Evolutionary conservation across 2,888 invertebrate species (phyloP), one percentile per base, ranked within the genome.

Genomic region (Lycocerus yunnanus): DNA sequence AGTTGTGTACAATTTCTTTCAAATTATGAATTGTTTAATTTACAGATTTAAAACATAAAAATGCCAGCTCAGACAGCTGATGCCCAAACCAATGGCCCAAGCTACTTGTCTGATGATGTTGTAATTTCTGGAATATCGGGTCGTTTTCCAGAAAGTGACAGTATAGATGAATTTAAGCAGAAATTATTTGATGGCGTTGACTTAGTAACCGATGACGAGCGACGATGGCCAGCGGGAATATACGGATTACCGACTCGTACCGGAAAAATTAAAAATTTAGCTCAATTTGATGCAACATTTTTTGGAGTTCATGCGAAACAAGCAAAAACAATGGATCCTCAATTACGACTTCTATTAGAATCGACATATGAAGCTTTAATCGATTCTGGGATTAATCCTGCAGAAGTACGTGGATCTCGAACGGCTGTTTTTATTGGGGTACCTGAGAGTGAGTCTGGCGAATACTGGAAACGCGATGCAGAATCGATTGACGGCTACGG

Each of bases 341-440:
- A 97, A 87, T 89, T 98, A 80, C 78, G 82, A 16, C 67, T 82
- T 27, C 88, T 99, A 79, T 90, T 99, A 68, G 99, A 97, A 88
- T 87, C 94, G 59, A 96, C 97, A n/a, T 93, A 97, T 87, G 98
- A 98, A 88, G 93, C 95, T 58, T 92, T 97, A 78, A 90, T 97
- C 77, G 98, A 98, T 89, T 95, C 97, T 69, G 93, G 93, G 69
- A 82, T 94, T 75, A 96, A 95, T 87, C 98, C 98, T 10, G 88
- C 89, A 71, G 93, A 94, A 80, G 86, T 97, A 69, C 91, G 95
- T 81, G 99, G 99, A 70, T 91, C 93, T 10, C 94, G 92, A 83
- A 98, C 97, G 67, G 99, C 98, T 78, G 98, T 99, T 1, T 99
- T 94, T 88, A 92, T 99, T 79, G 99, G 98, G 75, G 96, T 95